A percentile compares a stretch with the other conserved stretches of the same genome.
phyloP scores from a whole-genome alignment of 2,888 invertebrate genomes.

The Xylota sylvarum region DNA sequence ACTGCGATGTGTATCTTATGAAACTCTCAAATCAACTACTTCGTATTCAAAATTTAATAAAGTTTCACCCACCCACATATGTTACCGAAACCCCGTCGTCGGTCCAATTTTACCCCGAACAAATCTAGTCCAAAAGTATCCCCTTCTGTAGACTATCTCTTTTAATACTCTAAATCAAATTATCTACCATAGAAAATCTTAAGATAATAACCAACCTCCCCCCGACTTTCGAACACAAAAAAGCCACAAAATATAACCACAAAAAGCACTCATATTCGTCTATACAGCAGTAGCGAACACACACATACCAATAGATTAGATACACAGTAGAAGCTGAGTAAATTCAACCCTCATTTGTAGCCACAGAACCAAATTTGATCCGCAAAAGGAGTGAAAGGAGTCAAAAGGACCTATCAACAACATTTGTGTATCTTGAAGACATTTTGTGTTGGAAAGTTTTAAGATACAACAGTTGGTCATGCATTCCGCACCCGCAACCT shows the following conservation, averaged over 20 bases:
- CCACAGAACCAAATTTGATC: slow-evolving; percentile 63
- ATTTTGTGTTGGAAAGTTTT: slow-evolving; percentile 56
- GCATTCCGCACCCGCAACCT: not conserved
- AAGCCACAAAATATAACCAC: slow-evolving; percentile 73
- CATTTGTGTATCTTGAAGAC: slow-evolving; percentile 58
- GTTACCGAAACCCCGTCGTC: slow-evolving; percentile 9
- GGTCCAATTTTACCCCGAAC: slow-evolving; percentile 15
- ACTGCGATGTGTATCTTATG: slow-evolving; percentile 42
- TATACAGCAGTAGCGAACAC: not conserved
- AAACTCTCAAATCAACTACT: slow-evolving; percentile 54
- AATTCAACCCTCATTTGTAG: slow-evolving; percentile 68
- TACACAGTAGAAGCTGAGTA: too few species aligned
- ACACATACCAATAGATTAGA: not conserved
- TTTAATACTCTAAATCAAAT: slow-evolving; percentile 58
- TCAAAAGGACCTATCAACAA: slow-evolving; percentile 71
- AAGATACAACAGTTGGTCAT: slow-evolving; percentile 73
- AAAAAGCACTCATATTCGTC: slow-evolving; percentile 67
- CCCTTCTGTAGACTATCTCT: not conserved
- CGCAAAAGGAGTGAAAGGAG: slow-evolving; percentile 59
- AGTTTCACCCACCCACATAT: slow-evolving; percentile 20
- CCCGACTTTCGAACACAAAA: slow-evolving; percentile 33
- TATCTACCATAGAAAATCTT: slow-evolving; percentile 67
- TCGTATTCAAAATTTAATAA: slow-evolving; percentile 59
- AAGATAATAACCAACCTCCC: slow-evolving; percentile 53
- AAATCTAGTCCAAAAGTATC: not conserved